A percentile compares a stretch with the other conserved stretches of the same genome.
phyloP scores from a whole-genome alignment of 2,888 invertebrate genomes.

The Chalcosyrphus nemorum region DNA sequence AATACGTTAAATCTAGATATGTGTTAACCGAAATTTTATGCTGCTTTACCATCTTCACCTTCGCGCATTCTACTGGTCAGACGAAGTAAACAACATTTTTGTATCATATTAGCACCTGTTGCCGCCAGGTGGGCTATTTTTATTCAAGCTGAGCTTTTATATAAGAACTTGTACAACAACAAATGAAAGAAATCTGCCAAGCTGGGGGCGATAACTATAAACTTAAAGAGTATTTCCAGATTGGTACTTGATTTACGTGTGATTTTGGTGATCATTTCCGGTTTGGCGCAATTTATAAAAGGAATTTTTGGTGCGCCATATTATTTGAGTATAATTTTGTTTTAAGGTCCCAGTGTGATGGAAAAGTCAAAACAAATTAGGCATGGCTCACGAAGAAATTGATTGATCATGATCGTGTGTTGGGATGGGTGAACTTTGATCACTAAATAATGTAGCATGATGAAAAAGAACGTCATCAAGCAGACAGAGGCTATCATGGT shows the following conservation, averaged over 20 bases:
- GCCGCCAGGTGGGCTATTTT: slow-evolving; percentile 14
- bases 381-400: neutral
- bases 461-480: too few species aligned
- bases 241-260: slow-evolving; percentile 4
- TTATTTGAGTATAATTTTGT: neutral
- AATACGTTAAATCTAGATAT: neutral
- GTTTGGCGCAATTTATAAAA: slow-evolving; percentile 11
- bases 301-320: neutral
- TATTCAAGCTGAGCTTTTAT: slow-evolving; percentile 15
- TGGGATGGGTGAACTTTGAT: too few species aligned
- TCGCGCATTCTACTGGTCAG: slow-evolving; percentile 47
- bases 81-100: neutral
- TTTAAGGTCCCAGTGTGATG: neutral
- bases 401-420: neutral
- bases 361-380: neutral
- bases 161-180: slow-evolving; percentile 3
- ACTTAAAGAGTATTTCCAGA: neutral
- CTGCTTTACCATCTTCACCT: slow-evolving; percentile 42
- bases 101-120: slow-evolving; percentile 33
- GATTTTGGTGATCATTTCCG: neutral
- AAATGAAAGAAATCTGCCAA: neutral
- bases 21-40: slow-evolving; percentile 4
- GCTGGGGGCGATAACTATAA: slow-evolving; percentile 1
- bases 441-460: too few species aligned
- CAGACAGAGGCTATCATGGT: too few species aligned